phyloP scores from a whole-genome alignment of 2,888 invertebrate genomes.

The Maniola hyperantus region DNA sequence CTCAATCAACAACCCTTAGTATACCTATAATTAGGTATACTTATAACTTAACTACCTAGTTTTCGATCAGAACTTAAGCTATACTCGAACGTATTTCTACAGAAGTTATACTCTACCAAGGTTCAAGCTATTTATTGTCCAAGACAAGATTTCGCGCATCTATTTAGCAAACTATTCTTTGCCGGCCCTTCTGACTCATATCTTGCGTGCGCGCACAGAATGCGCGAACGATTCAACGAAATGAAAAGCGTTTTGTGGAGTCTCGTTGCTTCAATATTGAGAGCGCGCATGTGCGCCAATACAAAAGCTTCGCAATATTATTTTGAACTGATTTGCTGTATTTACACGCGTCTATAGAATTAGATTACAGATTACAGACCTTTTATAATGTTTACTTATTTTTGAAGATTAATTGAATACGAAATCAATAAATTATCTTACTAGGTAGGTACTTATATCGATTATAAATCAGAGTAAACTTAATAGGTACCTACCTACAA shows the following conservation, averaged over 20 bases:
- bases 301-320: constrained; percentile 67
- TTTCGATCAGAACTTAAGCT: too few species aligned
- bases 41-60: too few species aligned
- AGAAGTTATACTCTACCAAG: too few species aligned
- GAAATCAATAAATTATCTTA: too few species aligned
- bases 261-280: constrained; percentile 59
- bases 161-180: constrained; percentile 37
- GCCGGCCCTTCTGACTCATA: constrained; percentile 51
- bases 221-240: constrained; percentile 67
- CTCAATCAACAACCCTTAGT: too few species aligned
- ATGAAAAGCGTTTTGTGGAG: constrained; percentile 80
- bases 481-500: too few species aligned
- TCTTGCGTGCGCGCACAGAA: constrained; percentile 56
- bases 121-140: too few species aligned
- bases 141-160: neutral
- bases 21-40: too few species aligned
- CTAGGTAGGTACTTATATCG: too few species aligned
- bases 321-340: constrained; percentile 67
- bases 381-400: neutral
- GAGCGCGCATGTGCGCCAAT: constrained; percentile 67
- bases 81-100: too few species aligned
- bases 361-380: constrained; percentile 11
- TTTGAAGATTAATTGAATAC: neutral
- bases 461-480: too few species aligned
- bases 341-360: constrained; percentile 51